phyloP scores from a whole-genome alignment of 2,888 invertebrate genomes.

The Andrena minutula region DNA sequence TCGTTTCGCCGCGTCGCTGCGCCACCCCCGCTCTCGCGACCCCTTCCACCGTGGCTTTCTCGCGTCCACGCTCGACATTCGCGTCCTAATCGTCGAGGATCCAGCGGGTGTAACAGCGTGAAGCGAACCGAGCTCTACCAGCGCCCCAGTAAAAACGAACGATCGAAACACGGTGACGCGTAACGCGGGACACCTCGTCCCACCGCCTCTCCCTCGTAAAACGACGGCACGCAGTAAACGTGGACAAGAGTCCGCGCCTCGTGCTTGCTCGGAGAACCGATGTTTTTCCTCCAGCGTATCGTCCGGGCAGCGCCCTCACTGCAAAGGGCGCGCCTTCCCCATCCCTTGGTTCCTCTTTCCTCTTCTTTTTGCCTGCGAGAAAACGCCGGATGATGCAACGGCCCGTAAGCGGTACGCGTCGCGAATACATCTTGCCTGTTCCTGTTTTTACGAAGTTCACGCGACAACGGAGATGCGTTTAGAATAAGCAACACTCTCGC shows the following conservation, averaged over 20 bases:
- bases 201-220: background rate
- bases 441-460: background rate
- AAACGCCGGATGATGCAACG: slow-evolving; percentile 24
- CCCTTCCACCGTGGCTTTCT: background rate
- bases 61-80: slow-evolving; percentile 31
- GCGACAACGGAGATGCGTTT: slow-evolving; percentile 4
- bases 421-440: background rate
- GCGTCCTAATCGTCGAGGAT: slow-evolving; percentile 50
- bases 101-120: slow-evolving; percentile 42
- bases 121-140: slow-evolving; percentile 46
- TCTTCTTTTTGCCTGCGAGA: background rate
- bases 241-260: slow-evolving; percentile 14
- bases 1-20: slow-evolving; percentile 9
- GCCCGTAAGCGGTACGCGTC: background rate
- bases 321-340: slow-evolving; percentile 5
- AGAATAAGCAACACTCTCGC: slow-evolving; percentile 16
- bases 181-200: slow-evolving; percentile 31
- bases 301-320: slow-evolving; percentile 13
- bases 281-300: slow-evolving; percentile 3
- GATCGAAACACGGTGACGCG: slow-evolving; percentile 41
- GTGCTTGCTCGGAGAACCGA: background rate
- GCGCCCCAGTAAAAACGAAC: slow-evolving; percentile 19
- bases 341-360: background rate
- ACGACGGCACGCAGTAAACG: slow-evolving; percentile 19
- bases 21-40: background rate